Evolutionary conservation across 2,797 vertebrate genomes (phyloP).

Genomic region (Sebastes elongatus): DNA sequence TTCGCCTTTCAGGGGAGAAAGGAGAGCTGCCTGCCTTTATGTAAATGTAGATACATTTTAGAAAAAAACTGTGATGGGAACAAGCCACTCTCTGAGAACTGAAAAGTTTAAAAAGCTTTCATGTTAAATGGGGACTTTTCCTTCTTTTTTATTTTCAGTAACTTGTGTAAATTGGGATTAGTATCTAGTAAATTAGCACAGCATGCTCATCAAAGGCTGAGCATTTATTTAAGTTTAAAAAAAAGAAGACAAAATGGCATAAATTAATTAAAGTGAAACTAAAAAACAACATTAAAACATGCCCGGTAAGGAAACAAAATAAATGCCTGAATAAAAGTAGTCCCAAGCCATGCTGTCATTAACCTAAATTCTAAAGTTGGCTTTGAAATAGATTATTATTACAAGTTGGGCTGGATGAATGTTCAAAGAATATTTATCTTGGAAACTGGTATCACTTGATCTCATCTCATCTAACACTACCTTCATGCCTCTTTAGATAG

Average conservation of each 20-base stretch:
- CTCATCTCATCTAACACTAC: slow-evolving; percentile 59
- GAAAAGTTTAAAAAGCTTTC: slow-evolving; percentile 10
- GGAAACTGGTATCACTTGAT: slow-evolving; percentile 56
- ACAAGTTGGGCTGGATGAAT: slow-evolving; percentile 22
- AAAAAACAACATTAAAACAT: slow-evolving; percentile 11
- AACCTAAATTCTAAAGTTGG: slow-evolving; percentile 49
- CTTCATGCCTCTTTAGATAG: slow-evolving; percentile 62
- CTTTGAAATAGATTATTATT: slow-evolving; percentile 31
- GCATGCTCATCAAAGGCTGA: slow-evolving; percentile 6
- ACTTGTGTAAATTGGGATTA: not conserved
- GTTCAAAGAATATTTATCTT: slow-evolving; percentile 62
- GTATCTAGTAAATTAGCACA: not conserved
- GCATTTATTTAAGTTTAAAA: not conserved
- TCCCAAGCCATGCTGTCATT: slow-evolving; percentile 27
- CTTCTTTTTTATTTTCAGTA: not conserved
- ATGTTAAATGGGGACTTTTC: not conserved
- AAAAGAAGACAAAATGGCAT: not conserved
- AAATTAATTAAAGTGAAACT: slow-evolving; percentile 3
- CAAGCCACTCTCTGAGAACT: not conserved
- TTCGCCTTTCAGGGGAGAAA: slow-evolving; percentile 10
- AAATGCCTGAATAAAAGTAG: not conserved
- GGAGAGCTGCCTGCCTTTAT: not conserved
- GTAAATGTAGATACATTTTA: slow-evolving; percentile 9
- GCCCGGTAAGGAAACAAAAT: not conserved
- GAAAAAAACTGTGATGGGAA: not conserved